phyloP scores from a whole-genome alignment of 2,888 invertebrate species.

The Lymantria monacha region DNA sequence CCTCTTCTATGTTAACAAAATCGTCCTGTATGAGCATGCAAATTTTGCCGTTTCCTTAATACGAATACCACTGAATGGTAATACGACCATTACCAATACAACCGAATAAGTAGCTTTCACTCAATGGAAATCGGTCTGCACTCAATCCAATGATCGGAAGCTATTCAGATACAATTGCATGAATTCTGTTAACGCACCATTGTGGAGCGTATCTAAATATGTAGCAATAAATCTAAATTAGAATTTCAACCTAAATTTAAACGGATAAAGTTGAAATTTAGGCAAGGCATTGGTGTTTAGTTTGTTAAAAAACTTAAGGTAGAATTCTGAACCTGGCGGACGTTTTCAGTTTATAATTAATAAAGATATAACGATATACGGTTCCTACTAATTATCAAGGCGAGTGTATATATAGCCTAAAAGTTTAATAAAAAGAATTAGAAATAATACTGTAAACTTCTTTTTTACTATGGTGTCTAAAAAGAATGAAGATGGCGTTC shows the following conservation, averaged over 20 bases:
- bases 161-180: conserved; percentile 13
- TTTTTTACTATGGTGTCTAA: too few relatives aligned
- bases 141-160: conserved; percentile 18
- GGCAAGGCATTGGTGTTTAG: background rate
- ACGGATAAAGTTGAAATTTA: conserved; percentile 2
- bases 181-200: conserved; percentile 12
- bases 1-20: conserved; percentile 7
- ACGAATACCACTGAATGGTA: conserved; percentile 16
- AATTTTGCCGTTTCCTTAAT: conserved; percentile 24
- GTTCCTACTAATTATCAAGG: too few relatives aligned
- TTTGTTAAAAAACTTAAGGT: background rate
- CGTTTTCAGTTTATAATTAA: background rate
- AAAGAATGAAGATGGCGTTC: too few relatives aligned
- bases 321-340: background rate
- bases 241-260: background rate
- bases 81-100: conserved; percentile 8
- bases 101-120: conserved; percentile 6
- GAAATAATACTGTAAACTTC: too few relatives aligned
- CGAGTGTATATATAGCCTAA: too few relatives aligned
- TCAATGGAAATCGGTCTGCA: conserved; percentile 9
- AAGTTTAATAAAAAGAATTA: too few relatives aligned
- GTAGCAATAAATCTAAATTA: background rate
- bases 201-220: conserved; percentile 6
- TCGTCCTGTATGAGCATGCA: conserved; percentile 24
- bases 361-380: too few relatives aligned